Percentiles rank a stretch among this genome's conserved stretches.
These are phyloP conservation scores for Pocillopora verrucosa DNA, from an alignment of 64 coral and sea anemone genomes.

Conservation along the genomic window DNA sequence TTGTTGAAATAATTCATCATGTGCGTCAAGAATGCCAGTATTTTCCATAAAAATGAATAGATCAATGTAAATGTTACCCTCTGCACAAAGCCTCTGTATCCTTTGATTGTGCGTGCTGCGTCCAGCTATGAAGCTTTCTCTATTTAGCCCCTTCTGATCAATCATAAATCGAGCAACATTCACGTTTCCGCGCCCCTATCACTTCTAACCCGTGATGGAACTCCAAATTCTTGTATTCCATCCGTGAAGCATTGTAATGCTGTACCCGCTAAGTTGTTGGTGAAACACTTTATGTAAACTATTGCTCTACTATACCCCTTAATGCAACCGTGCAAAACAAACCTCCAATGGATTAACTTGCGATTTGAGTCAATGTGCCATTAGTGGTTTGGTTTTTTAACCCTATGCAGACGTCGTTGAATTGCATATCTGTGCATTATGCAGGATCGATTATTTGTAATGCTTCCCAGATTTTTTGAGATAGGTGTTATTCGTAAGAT, in stretches of 20 bases:
- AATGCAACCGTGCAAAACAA: slow-evolving; percentile 58
- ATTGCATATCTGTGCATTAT: slow-evolving; percentile 46
- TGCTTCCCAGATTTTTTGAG: slow-evolving; percentile 18
- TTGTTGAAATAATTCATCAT: not conserved
- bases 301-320: too few species aligned
- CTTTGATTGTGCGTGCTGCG: too few species aligned
- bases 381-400: not conserved
- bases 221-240: too few species aligned
- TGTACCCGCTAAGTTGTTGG: too few species aligned
- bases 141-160: too few species aligned
- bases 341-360: slow-evolving; percentile 43
- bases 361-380: slow-evolving; percentile 41
- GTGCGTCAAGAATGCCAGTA: slow-evolving; percentile 28
- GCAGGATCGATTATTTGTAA: slow-evolving; percentile 40
- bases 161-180: too few species aligned
- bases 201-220: too few species aligned
- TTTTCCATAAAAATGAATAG: slow-evolving; percentile 58
- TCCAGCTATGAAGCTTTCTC: too few species aligned
- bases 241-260: too few species aligned
- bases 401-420: slow-evolving; percentile 37
- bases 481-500: slow-evolving; percentile 21
- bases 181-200: too few species aligned
- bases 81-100: slow-evolving; percentile 39
- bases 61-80: slow-evolving; percentile 51
- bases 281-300: too few species aligned